Evolutionary conservation across 2,113 vertebrate species (phyloP), one percentile per base, ranked within the genome.

Genomic region (Panthera tigris): DNA sequence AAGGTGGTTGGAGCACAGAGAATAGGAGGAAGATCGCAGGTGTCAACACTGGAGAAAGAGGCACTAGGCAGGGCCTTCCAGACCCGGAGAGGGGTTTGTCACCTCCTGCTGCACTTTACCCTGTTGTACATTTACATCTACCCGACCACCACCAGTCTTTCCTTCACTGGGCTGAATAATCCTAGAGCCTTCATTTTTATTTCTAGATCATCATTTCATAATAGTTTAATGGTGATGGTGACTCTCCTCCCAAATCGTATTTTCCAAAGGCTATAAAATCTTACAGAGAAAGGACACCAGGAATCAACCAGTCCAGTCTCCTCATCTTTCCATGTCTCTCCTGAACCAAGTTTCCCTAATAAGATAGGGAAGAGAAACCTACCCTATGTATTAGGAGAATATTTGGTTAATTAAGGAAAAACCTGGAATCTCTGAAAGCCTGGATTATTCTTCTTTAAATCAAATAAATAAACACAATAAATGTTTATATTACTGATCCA

Each of bases 381-480:
- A 63, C 55, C 52, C 23, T 39, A 0, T 55, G 36, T 45, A 63
- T 94, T 48, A 86, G 13, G 36, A 89, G 12, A 45, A 7, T 69
- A 73, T 45, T 95, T 85, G n/a, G 16, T 83, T 89, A 76, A 7
- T 23, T 66, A 86, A 95, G 27, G 27, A 57, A 94, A 95, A 96
- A 52, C 2, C 36, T 73, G 15, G 19, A 2, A 9, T 31, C 63
- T 13, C 33, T 73, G 12, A 78, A 76, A 15, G 48, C 9, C 33
- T 95, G 27, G 66, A n/a, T 55, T 74, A 36, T 29, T 80, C 55
- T 92, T 52, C 18, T 31, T 8, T 79, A 87, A 87, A n/a, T 74
- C 55, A 83, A 96, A 74, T 48, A 83, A 97, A 87, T 85, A 48
- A 31, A 16, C 9, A 81, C 96, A 95, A 76, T 71, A 88, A 93